Percentiles rank a stretch among this genome's conserved stretches.
These are phyloP conservation scores for Orthonyx spaldingii DNA, from an alignment of 2,113 vertebrate genomes.

Conservation along the genomic window DNA sequence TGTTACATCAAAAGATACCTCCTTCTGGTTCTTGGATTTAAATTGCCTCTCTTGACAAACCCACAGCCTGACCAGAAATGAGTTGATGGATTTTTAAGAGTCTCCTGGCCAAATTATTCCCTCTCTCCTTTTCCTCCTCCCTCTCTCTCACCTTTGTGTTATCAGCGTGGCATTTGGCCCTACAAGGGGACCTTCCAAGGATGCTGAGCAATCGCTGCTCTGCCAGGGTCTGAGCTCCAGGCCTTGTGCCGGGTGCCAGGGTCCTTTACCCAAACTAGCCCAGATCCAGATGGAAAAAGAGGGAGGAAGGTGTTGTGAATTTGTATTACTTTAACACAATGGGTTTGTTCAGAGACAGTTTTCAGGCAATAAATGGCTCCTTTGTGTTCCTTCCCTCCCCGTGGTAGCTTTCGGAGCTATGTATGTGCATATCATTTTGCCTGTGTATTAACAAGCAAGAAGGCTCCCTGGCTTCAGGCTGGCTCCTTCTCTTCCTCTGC, in stretches of 20 bases:
- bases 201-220: background rate
- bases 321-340: conserved; percentile 64
- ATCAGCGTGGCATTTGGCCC: background rate
- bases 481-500: background rate
- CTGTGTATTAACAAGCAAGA: conserved; percentile 8
- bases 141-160: background rate
- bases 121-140: background rate
- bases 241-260: rapidly evolving
- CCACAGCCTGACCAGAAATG: background rate
- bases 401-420: background rate
- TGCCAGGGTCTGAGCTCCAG: rapidly evolving
- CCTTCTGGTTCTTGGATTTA: conserved; percentile 38
- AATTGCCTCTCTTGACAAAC: conserved; percentile 31
- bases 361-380: conserved; percentile 49
- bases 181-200: background rate
- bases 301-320: conserved; percentile 58
- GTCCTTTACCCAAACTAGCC: background rate
- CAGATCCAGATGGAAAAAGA: conserved; percentile 34
- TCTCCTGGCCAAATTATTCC: background rate
- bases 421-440: conserved; percentile 30
- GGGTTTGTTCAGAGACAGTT: conserved; percentile 67
- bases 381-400: conserved; percentile 41
- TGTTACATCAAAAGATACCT: conserved; percentile 54
- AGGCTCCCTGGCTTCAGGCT: background rate
- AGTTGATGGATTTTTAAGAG: conserved; percentile 25